Base-by-base conservation (phyloP, 2,797 vertebrate species). In the Cossypha heuglini region DNA sequence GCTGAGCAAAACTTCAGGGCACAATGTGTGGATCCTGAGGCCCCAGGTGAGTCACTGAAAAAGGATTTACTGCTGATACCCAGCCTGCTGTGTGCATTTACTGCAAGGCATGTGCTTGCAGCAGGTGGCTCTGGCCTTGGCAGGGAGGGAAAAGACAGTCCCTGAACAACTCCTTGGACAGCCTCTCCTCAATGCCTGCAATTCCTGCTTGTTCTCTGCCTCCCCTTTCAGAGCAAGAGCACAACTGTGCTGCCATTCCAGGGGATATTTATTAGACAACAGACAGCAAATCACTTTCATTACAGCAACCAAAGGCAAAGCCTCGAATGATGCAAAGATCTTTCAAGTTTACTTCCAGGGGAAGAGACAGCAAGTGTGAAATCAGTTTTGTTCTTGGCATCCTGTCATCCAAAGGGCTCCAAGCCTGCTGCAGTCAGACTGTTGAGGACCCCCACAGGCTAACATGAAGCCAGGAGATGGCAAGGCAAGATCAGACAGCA, bases 371-470 rank as follows among this genome's bases (percentile, higher is more conserved):
- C 0, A 3, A 78, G 10, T 0, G 17, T 7, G 33, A 45, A 38
- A 69, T 91, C 17, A 51, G 80, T 78, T 89, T 87, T 91, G 55
- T 78, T 86, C 64, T 74, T 68, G 16, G 26, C 75, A 20, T 82
- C 20, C 67, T 89, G 72, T 64, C 87, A 94, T 87, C 57, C 92
- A 78, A 31, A 92, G 64, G 45, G 83, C 63, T 92, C 69, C 74
- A 35, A 46, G 63, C 61, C 48, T 20, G 59, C 86, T 92, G 74
- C 80, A 85, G 57, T 58, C 0, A 16, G 81, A 42, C 68, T 87
- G 49, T 16, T 54, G 64, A 85, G 88, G 72, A 77, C 45, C 67
- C 83, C 78, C 72, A 71, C 0, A 3, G 81, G 82, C 80, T 40
- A 93, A 84, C 59, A 78, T 0, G 8, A 40, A 88, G 55, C 42